Evolutionary conservation across 2,888 invertebrate species (phyloP).

Genomic region (Encarsia formosa): DNA sequence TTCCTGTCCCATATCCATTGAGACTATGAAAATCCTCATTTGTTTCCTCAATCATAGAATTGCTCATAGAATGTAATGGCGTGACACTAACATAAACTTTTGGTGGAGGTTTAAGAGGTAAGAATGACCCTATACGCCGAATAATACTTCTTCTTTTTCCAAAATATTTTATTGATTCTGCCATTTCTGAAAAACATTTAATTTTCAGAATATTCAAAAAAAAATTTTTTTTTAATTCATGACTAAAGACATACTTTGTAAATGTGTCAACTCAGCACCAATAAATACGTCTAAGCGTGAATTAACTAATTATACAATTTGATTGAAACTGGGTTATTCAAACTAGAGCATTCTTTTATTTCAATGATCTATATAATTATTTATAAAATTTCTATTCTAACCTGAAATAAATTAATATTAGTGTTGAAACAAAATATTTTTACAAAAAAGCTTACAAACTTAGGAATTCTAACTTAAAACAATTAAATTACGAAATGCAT

Average conservation of each 20-base stretch:
- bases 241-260: neutral
- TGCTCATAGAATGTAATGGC: constrained; percentile 49
- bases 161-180: constrained; percentile 41
- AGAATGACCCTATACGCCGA: constrained; percentile 46
- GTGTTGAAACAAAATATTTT: too few relatives aligned
- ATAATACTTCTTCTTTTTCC: constrained; percentile 48
- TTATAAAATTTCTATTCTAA: too few relatives aligned
- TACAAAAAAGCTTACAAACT: too few relatives aligned
- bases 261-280: neutral
- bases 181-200: constrained; percentile 35
- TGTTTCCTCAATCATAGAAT: constrained; percentile 47
- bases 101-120: constrained; percentile 47
- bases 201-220: neutral
- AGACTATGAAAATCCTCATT: constrained; percentile 34
- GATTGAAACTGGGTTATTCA: too few relatives aligned
- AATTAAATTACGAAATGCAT: too few relatives aligned
- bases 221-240: neutral
- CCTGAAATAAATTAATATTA: too few relatives aligned
- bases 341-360: too few relatives aligned
- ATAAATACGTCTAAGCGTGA: too few relatives aligned
- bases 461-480: too few relatives aligned
- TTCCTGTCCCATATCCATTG: constrained; percentile 38
- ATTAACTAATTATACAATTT: too few relatives aligned
- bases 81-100: constrained; percentile 50
- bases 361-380: too few relatives aligned